Evolutionary conservation across 2,888 invertebrate genomes (phyloP).

Genomic region (Galeopsomyia nigrocyanea): DNA sequence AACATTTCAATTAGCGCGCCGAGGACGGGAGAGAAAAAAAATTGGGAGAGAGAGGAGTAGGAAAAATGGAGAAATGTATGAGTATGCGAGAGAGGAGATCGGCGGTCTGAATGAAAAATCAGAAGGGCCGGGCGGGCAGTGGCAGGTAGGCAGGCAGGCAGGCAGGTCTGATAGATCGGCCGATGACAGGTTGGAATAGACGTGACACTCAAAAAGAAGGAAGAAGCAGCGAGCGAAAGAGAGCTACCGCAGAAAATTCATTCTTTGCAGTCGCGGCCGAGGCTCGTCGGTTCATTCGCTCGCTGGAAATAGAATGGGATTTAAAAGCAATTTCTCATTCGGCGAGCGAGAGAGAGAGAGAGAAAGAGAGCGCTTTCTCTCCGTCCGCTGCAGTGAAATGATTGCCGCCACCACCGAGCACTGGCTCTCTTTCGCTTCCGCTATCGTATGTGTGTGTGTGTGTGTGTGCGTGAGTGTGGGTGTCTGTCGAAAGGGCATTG

Average conservation of each 20-base stretch:
- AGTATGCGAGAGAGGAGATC: slow-evolving; percentile 14
- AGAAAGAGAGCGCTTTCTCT: not conserved
- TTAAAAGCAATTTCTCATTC: slow-evolving; percentile 17
- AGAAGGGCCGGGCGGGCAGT: too few species aligned
- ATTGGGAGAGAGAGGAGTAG: not conserved
- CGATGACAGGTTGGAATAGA: too few species aligned
- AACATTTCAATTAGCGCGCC: slow-evolving; percentile 25
- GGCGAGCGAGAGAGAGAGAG: too few species aligned
- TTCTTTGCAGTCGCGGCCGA: slow-evolving; percentile 1
- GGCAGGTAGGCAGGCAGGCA: too few species aligned
- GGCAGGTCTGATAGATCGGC: too few species aligned
- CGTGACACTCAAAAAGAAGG: too few species aligned
- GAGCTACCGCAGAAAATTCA: not conserved
- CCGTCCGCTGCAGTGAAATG: not conserved
- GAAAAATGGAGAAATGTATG: slow-evolving; percentile 24
- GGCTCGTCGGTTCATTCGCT: not conserved
- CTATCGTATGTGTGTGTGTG: too few species aligned
- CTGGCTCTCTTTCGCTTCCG: too few species aligned
- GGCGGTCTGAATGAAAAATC: not conserved
- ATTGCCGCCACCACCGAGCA: too few species aligned
- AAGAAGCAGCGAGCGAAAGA: too few species aligned
- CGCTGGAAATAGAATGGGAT: slow-evolving; percentile 11
- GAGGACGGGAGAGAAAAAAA: not conserved
- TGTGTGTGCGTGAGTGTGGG: too few species aligned
- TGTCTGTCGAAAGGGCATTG: too few species aligned